Conservation (phyloP, 92 coral and sea anemone species). For the Phenganax subtilis region DNA sequence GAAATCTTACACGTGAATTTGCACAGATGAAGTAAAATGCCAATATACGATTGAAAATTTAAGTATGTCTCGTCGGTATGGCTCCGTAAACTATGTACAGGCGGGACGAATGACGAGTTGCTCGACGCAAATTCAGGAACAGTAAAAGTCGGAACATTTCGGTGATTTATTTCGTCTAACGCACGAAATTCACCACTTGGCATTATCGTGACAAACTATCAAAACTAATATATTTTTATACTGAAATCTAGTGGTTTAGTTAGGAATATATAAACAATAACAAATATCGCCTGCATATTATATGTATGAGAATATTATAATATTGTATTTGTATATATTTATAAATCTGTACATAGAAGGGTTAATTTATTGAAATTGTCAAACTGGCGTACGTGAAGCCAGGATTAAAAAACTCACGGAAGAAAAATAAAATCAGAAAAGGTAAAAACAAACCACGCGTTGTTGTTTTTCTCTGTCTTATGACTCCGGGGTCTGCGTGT, state of each 20-base stretch:
- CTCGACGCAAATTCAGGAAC: neutral
- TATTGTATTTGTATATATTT: neutral
- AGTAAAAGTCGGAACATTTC: neutral
- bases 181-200: slow-evolving; percentile 8
- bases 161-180: neutral
- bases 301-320: neutral
- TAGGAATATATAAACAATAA: slow-evolving; percentile 11
- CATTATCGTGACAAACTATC: neutral
- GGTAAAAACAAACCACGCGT: neutral
- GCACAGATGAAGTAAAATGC: slow-evolving; percentile 20
- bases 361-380: slow-evolving; percentile 30
- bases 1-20: neutral
- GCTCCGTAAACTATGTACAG: neutral
- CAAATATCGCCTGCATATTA: neutral
- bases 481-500: neutral
- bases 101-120: neutral
- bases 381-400: slow-evolving; percentile 22
- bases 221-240: neutral
- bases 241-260: neutral
- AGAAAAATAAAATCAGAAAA: slow-evolving; percentile 14
- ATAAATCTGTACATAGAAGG: neutral
- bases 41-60: slow-evolving; percentile 16
- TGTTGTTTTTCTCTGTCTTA: neutral
- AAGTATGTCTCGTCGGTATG: neutral
- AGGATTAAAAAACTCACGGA: slow-evolving; percentile 19